phyloP scores from a whole-genome alignment of 2,888 invertebrate species.

The Aphodius sticticus region DNA sequence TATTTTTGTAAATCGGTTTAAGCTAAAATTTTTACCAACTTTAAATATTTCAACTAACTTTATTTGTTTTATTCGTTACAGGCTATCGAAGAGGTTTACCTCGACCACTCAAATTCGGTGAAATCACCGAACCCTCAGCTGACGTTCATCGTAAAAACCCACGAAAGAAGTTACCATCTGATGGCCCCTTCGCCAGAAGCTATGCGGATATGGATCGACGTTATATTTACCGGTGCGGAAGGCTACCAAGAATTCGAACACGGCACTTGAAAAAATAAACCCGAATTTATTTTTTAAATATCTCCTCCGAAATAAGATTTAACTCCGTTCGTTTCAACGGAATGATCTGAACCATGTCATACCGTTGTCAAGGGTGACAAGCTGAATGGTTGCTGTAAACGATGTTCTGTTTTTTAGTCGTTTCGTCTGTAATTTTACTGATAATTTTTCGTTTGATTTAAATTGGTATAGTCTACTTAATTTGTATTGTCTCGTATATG shows the following conservation, averaged over 20 bases:
- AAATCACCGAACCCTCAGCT: constrained; percentile 91
- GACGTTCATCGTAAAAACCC: constrained; percentile 94
- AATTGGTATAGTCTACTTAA: not conserved
- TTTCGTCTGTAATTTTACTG: not conserved
- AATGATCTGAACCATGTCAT: not conserved
- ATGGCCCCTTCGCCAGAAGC: constrained; percentile 95
- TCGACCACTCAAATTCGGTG: constrained; percentile 92
- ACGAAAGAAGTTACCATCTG: constrained; percentile 86
- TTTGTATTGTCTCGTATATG: not conserved
- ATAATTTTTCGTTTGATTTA: not conserved
- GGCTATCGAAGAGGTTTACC: constrained; percentile 96
- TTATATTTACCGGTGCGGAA: constrained; percentile 91
- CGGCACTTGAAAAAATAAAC: constrained; percentile 52
- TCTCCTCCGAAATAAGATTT: not conserved
- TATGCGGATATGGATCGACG: constrained; percentile 97
- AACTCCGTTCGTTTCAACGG: not conserved
- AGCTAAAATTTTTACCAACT: no score
- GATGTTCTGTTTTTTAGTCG: not conserved
- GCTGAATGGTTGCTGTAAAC: not conserved
- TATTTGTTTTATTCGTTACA: constrained; percentile 55
- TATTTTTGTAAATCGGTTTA: no score
- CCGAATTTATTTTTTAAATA: not conserved
- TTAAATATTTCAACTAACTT: constrained; percentile 5
- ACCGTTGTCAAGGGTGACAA: not conserved
- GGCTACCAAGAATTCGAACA: constrained; percentile 79